Evolutionary conservation across 2,888 invertebrate species (phyloP).

Genomic region (Pollenia labialis): DNA sequence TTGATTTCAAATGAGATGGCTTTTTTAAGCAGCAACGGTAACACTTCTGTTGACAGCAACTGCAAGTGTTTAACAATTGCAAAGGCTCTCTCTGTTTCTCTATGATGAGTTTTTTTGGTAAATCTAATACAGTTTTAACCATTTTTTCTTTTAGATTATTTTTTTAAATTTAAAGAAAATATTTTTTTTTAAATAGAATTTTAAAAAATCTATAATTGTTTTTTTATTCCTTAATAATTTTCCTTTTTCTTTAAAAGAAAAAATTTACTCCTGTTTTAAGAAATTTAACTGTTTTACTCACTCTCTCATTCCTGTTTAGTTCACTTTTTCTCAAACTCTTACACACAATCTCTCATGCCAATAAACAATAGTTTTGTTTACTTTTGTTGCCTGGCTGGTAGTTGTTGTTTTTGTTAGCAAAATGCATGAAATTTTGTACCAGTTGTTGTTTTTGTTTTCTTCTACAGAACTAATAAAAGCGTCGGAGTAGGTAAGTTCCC

Average conservation of each 20-base stretch:
- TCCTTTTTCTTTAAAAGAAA: neutral
- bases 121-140: neutral
- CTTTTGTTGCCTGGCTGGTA: neutral
- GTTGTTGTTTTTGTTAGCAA: neutral
- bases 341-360: neutral
- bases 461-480: slow-evolving; percentile 46
- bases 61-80: slow-evolving; percentile 21
- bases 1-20: neutral
- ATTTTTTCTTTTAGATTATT: neutral
- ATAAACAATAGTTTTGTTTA: neutral
- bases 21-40: slow-evolving; percentile 8
- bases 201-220: neutral
- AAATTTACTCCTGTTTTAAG: neutral
- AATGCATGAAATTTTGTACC: slow-evolving; percentile 17
- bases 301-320: neutral
- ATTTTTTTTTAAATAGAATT: too few species aligned
- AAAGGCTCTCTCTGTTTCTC: slow-evolving; percentile 9
- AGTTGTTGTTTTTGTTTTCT: slow-evolving; percentile 40
- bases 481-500: slow-evolving; percentile 34
- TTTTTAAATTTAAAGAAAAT: too few species aligned
- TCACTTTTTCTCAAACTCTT: neutral
- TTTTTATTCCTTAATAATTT: neutral
- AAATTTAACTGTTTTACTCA: neutral
- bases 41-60: neutral
- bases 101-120: neutral